Percentiles rank a stretch among this genome's conserved stretches.
phyloP scores from a whole-genome alignment of 2,888 invertebrate genomes.

The Amiota minor region DNA sequence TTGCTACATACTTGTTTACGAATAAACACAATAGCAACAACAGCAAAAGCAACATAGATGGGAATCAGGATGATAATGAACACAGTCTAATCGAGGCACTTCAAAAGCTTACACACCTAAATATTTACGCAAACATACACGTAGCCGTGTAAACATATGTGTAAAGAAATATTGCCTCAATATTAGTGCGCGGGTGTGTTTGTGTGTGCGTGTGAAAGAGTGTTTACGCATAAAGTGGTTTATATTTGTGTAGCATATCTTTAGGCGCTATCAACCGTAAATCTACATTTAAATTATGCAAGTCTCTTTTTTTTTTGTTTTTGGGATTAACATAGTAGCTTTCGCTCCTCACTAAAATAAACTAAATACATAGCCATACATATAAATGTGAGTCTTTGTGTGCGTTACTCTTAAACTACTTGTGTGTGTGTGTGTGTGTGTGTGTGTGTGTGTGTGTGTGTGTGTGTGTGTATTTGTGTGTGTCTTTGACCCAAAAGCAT shows the following conservation, averaged over 20 bases:
- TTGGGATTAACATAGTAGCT: not conserved
- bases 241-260: conserved; percentile 52
- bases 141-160: conserved; percentile 30
- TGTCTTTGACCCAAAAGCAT: conserved; percentile 65
- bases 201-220: conserved; percentile 4
- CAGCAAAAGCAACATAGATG: conserved; percentile 33
- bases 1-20: no score
- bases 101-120: conserved; percentile 8
- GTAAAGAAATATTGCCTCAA: not conserved
- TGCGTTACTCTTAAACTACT: conserved; percentile 29
- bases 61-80: conserved; percentile 14
- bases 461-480: conserved; percentile 37
- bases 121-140: conserved; percentile 13
- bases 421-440: conserved; percentile 22
- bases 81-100: conserved; percentile 28
- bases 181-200: not conserved
- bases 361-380: conserved; percentile 11
- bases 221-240: conserved; percentile 53
- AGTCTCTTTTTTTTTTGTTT: conserved; percentile 47
- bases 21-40: conserved; percentile 53
- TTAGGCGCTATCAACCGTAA: conserved; percentile 65
- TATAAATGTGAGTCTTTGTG: conserved; percentile 38
- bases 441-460: conserved; percentile 40
- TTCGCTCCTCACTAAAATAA: not conserved
- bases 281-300: conserved; percentile 67